Conservation (phyloP, 2,113 vertebrate genomes). For the Lepidothrix coronata region DNA sequence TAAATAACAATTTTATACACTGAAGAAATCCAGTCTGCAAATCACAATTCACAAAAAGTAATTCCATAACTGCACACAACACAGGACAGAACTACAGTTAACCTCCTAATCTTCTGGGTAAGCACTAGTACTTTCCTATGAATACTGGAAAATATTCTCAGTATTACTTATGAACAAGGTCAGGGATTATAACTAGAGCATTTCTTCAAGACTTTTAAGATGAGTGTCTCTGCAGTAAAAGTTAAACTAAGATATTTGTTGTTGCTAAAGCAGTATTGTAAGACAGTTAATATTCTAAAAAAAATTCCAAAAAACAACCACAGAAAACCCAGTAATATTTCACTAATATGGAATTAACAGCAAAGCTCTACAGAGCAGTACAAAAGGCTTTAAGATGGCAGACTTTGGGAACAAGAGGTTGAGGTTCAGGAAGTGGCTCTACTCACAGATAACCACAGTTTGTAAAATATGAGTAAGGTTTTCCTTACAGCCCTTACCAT, state of each 20-base stretch:
- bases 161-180: not conserved
- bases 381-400: not conserved
- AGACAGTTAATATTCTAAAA: not conserved
- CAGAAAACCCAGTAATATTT: not conserved
- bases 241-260: not conserved
- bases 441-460: not conserved
- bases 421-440: not conserved
- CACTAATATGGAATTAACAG: not conserved
- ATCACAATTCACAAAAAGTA: not conserved
- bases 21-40: not conserved
- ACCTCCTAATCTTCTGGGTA: not conserved
- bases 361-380: not conserved
- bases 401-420: not conserved
- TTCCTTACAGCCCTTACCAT: not conserved
- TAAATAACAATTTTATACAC: not conserved
- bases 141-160: not conserved
- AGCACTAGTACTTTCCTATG: not conserved
- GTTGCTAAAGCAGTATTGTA: not conserved
- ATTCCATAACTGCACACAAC: not conserved
- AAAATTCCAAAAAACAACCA: not conserved
- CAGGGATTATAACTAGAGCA: not conserved
- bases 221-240: not conserved
- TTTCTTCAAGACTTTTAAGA: not conserved
- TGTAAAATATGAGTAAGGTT: not conserved
- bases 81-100: not conserved